These are phyloP conservation scores for Girardia tigrina DNA, from an alignment of 2,888 invertebrate species.

Conservation along the genomic window DNA sequence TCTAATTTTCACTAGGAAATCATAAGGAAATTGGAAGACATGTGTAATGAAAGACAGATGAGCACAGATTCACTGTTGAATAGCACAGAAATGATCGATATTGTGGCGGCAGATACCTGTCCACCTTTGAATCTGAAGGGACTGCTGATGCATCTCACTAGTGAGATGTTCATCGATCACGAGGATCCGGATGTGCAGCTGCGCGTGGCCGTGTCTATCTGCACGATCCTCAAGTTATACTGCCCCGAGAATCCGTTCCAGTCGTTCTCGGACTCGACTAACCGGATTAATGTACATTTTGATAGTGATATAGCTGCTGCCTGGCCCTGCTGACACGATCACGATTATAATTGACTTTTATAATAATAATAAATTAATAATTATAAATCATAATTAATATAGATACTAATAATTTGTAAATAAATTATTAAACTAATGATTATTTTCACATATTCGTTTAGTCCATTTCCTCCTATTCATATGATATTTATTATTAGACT, in stretches of 20 bases:
- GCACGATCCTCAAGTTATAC: slow-evolving; percentile 84
- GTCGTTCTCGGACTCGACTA: not conserved
- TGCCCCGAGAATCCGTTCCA: slow-evolving; percentile 76
- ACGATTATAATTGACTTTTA: too few relatives aligned
- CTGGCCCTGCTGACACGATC: too few relatives aligned
- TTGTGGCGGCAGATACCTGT: not conserved
- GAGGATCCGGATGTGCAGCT: slow-evolving; percentile 78
- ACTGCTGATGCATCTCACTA: slow-evolving; percentile 75
- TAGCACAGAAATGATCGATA: not conserved
- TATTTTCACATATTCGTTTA: too few relatives aligned
- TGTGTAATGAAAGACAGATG: too few relatives aligned
- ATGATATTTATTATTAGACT: too few relatives aligned
- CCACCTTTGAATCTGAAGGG: slow-evolving; percentile 57
- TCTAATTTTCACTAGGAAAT: too few relatives aligned
- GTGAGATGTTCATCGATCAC: slow-evolving; percentile 79
- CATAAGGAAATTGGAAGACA: too few relatives aligned
- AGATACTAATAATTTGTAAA: too few relatives aligned
- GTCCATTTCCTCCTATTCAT: too few relatives aligned
- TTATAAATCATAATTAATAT: too few relatives aligned
- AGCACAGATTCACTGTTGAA: not conserved
- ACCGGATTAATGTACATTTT: not conserved
- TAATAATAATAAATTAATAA: too few relatives aligned
- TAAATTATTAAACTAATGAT: too few relatives aligned
- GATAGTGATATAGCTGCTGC: not conserved
- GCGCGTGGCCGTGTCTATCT: slow-evolving; percentile 86